Base-by-base conservation (phyloP, 2,888 invertebrate genomes). In the Lasioglossum figueresi region DNA sequence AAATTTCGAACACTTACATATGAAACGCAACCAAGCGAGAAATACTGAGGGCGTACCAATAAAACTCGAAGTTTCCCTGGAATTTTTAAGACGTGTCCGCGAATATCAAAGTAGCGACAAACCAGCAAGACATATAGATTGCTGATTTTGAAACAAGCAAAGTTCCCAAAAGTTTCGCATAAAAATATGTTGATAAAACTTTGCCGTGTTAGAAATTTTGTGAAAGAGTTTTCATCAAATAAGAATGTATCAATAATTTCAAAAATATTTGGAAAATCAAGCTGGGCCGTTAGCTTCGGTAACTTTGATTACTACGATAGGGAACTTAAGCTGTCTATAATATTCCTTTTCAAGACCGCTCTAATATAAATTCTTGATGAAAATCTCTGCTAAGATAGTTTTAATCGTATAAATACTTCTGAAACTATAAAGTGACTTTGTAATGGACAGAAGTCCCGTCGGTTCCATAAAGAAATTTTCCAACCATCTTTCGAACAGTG, bases 41-140 rank as follows among this genome's bases (percentile, higher is more conserved):
- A 45, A 34, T n/a, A 59, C n/a, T 56, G 70, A 76, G 34, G 34
- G 34, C 52, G 23, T 23, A 45, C 45, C 45, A 27, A 8, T 76
- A 59, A 45, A 71, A 71, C 76, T 27, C 70, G 16, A 76, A 68
- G n/a, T 45, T 68, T 59, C 68, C n/a, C 48, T 48, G 48, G 68
- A n/a, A 76, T 76, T 76, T 79, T 76, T 76, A 56, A 34, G 27
- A 43, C 43, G 43, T 71, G 56, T 80, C 76, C 27, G 43, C 43
- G 23, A 56, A 80, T 80, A 59, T 31, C n/a, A 43, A 34, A 31
- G 34, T 68, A 19, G 27, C 56, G 59, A 37, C 34, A 34, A 80
- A 76, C 68, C 37, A 56, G 76, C 40, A 66, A 68, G 37, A 37
- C 37, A 37, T 12, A 37, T 0, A 40, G 23, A 40, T 68, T 10